Conservation (phyloP, 1,140 invertebrate genomes). For the Plectrocnemia conspersa region DNA sequence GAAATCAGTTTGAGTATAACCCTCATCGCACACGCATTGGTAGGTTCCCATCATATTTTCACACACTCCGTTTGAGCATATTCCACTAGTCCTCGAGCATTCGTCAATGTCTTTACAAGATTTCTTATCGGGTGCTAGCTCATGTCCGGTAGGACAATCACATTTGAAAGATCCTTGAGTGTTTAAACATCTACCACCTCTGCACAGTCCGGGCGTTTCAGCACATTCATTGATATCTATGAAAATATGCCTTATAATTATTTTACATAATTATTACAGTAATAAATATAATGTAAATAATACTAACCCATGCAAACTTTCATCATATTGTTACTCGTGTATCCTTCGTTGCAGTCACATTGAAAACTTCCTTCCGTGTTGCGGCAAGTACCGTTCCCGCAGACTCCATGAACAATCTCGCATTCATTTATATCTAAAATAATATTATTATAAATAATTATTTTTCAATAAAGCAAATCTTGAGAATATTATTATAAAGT, state of each 20-base stretch:
- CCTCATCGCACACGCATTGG: conserved; percentile 80
- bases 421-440: conserved; percentile 80
- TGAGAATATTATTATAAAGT: too few relatives aligned
- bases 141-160: conserved; percentile 76
- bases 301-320: conserved; percentile 77
- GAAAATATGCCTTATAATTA: conserved; percentile 32
- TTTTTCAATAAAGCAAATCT: too few relatives aligned
- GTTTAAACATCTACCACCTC: conserved; percentile 66
- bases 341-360: conserved; percentile 76
- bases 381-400: conserved; percentile 76
- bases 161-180: conserved; percentile 77
- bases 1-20: conserved; percentile 60
- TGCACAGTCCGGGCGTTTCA: conserved; percentile 63
- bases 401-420: conserved; percentile 76
- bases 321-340: conserved; percentile 69
- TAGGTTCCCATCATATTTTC: conserved; percentile 85
- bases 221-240: conserved; percentile 55
- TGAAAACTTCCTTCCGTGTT: conserved; percentile 79
- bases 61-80: conserved; percentile 80
- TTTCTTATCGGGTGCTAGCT: conserved; percentile 61
- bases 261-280: too few relatives aligned
- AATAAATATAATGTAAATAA: conserved; percentile 2
- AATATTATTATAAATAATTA: too few relatives aligned
- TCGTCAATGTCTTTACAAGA: conserved; percentile 78
- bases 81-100: conserved; percentile 76